A percentile compares a stretch with the other conserved stretches of the same genome.
Evolutionary conservation across 2,888 invertebrate genomes (phyloP).

Genomic region (Thumatha senex): DNA sequence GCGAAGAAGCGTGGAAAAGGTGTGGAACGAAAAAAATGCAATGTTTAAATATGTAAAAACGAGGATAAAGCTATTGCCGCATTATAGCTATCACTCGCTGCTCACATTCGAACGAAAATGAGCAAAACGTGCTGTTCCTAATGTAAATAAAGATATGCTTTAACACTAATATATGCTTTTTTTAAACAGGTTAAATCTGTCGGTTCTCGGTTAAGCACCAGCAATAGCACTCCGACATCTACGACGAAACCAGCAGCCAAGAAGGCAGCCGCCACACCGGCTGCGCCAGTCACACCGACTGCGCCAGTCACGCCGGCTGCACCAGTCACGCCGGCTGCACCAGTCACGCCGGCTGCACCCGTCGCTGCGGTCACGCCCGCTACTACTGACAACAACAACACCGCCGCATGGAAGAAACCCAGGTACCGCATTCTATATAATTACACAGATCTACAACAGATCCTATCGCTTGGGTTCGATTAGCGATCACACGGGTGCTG

Average conservation of each 20-base stretch:
- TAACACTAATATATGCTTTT: too few relatives aligned
- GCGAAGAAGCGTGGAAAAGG: too few relatives aligned
- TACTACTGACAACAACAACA: slow-evolving; percentile 64
- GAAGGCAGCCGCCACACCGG: slow-evolving; percentile 78
- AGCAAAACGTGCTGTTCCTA: too few relatives aligned
- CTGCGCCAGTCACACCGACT: slow-evolving; percentile 73
- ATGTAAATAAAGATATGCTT: too few relatives aligned
- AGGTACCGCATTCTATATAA: slow-evolving; percentile 52
- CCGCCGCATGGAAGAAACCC: slow-evolving; percentile 73
- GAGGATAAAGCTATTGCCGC: too few relatives aligned
- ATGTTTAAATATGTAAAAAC: too few relatives aligned
- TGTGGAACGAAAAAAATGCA: too few relatives aligned
- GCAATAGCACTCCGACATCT: slow-evolving; percentile 57
- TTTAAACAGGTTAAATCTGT: slow-evolving; percentile 83
- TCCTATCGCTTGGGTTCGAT: slow-evolving; percentile 19
- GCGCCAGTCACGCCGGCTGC: slow-evolving; percentile 19
- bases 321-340: slow-evolving; percentile 79
- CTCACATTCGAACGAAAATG: too few relatives aligned
- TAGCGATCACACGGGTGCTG: slow-evolving; percentile 3
- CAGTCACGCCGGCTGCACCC: slow-evolving; percentile 18
- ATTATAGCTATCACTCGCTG: too few relatives aligned
- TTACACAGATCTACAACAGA: slow-evolving; percentile 10
- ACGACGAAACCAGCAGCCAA: slow-evolving; percentile 8
- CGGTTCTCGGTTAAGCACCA: slow-evolving; percentile 80
- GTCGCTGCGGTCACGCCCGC: slow-evolving; percentile 29